Evolutionary conservation across 2,888 invertebrate genomes (phyloP).

Genomic region (Orthosia cruda): DNA sequence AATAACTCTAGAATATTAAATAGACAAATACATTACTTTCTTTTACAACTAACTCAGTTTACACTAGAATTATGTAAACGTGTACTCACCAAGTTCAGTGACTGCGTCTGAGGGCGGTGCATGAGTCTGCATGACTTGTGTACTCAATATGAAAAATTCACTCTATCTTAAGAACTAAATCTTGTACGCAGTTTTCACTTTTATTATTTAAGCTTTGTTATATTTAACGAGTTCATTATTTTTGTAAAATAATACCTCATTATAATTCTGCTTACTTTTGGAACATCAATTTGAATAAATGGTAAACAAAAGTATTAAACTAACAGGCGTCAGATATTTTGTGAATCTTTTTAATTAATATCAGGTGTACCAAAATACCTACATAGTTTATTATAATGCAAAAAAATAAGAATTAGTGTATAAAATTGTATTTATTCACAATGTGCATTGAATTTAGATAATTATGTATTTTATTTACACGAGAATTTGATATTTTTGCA

Average conservation of each 20-base stretch:
- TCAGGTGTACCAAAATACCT: not conserved
- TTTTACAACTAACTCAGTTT: conserved; percentile 24
- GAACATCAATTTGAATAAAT: conserved; percentile 13
- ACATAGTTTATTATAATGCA: not conserved
- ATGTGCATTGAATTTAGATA: no score
- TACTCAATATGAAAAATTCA: conserved; percentile 58
- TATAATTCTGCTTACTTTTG: conserved; percentile 15
- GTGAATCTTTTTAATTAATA: not conserved
- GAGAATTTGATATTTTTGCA: no score
- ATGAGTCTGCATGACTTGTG: conserved; percentile 44
- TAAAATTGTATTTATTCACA: not conserved
- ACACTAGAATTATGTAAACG: conserved; percentile 25
- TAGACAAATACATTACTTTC: conserved; percentile 13
- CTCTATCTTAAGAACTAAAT: conserved; percentile 54
- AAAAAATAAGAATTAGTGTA: not conserved
- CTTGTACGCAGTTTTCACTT: conserved; percentile 38
- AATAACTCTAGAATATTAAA: conserved; percentile 7
- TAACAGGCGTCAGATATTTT: not conserved
- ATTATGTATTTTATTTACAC: no score
- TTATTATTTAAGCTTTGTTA: conserved; percentile 34
- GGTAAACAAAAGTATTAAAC: not conserved
- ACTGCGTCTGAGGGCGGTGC: conserved; percentile 36
- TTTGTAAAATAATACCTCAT: conserved; percentile 47
- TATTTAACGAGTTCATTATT: conserved; percentile 26
- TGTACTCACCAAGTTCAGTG: conserved; percentile 41